Evolutionary conservation across 2,113 vertebrate genomes (phyloP), one percentile per base, ranked within the genome.

Genomic region (Dromaius novaehollandiae): DNA sequence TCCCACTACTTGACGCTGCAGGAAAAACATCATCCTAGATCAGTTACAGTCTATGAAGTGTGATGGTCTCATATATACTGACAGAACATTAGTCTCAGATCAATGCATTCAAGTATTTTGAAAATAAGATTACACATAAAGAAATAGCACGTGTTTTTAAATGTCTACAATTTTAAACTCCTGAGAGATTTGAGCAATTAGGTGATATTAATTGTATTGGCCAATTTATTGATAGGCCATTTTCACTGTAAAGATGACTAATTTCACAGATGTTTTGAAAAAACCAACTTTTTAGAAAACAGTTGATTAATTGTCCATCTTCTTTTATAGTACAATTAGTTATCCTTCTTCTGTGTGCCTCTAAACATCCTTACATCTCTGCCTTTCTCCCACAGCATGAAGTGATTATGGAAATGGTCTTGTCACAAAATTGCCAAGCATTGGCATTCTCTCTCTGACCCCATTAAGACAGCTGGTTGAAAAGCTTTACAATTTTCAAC

Each of bases 1-100:
- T 99, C 42, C 99, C 99, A 89, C 99, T 99, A 86, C 99, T 99
- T n/a, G 99, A 99, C 80, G 99, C 99, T 99, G 97, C 30, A 96
- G 90, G 85, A 58, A 94, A 92, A 96, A 89, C 75, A 95, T 77
- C 0, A 48, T n/a, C 65, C 92, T 91, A 40, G 20, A 71, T 98
- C 94, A 93, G 82, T 65, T 74, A 90, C 83, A 48, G 73, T 79
- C 68, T 38, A 28, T 34, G 22, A 88, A 81, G 82, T 5, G 9
- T 51, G 81, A 16, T 0, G 65, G 64, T 85, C 89, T 60, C 13
- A 24, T 73, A 20, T 3, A 90, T 13, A 26, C 25, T 61, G 64
- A 70, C 84, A 86, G 36, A 30, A 86, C 44, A 69, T 34, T 40
- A 15, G 48, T 26, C 71, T 34, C 82, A 88, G 50, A 51, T 5